Conservation (phyloP, 1,140 invertebrate species). For the Chlorops oryzae region DNA sequence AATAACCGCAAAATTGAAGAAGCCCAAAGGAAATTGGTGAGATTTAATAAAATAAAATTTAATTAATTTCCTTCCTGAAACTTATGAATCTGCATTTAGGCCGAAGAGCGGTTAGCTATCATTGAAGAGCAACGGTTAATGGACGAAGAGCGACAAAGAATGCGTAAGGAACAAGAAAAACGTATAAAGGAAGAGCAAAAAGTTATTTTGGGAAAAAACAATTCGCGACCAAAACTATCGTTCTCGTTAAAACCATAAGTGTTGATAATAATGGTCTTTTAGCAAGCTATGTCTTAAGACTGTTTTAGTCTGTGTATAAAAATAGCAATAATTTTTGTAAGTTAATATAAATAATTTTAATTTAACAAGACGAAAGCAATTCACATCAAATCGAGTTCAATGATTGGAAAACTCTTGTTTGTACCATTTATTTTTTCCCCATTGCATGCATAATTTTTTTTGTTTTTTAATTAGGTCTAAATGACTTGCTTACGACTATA, state of each 20-base stretch:
- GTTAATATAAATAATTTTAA: too few relatives aligned
- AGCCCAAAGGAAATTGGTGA: slow-evolving; percentile 91
- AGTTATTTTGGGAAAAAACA: slow-evolving; percentile 94
- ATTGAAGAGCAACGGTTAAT: slow-evolving; percentile 94
- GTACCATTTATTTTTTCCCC: too few relatives aligned
- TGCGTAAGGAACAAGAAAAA: slow-evolving; percentile 88
- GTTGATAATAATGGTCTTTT: too few relatives aligned
- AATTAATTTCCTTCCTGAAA: background rate
- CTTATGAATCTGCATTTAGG: slow-evolving; percentile 53
- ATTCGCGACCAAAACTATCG: slow-evolving; percentile 90
- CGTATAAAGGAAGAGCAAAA: slow-evolving; percentile 91
- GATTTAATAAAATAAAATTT: slow-evolving; percentile 22
- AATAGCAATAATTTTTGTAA: too few relatives aligned
- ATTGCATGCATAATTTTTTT: too few relatives aligned
- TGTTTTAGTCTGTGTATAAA: too few relatives aligned
- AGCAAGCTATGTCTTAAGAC: too few relatives aligned
- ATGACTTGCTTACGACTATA: too few relatives aligned
- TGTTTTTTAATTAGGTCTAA: too few relatives aligned
- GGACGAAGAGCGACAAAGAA: slow-evolving; percentile 87
- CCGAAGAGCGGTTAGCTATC: slow-evolving; percentile 92
- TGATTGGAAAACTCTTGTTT: too few relatives aligned
- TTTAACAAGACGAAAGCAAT: too few relatives aligned
- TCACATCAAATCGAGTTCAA: too few relatives aligned
- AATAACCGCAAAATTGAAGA: slow-evolving; percentile 97
- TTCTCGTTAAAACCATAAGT: slow-evolving; percentile 86